Conservation (phyloP, 2,888 invertebrate genomes). For the Caenorhabditis sp. region DNA sequence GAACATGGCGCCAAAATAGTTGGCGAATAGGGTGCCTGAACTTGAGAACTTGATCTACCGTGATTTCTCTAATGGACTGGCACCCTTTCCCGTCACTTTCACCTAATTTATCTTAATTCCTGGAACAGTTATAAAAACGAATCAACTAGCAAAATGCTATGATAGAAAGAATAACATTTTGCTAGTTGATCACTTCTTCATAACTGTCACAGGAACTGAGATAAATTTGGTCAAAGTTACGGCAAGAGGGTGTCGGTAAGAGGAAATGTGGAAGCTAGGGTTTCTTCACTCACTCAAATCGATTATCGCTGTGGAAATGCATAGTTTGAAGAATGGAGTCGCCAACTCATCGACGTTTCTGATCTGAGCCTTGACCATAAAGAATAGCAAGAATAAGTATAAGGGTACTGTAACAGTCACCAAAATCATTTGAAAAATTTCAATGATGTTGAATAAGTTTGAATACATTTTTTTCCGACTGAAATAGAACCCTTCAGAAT, state of each 20-base stretch:
- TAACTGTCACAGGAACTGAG: too few relatives aligned
- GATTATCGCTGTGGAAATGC: slow-evolving; percentile 13
- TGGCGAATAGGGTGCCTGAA: slow-evolving; percentile 51
- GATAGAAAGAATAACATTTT: too few relatives aligned
- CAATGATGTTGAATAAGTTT: neutral
- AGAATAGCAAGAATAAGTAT: slow-evolving; percentile 14
- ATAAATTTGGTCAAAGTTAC: too few relatives aligned
- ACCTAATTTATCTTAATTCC: too few relatives aligned
- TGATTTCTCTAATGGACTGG: neutral
- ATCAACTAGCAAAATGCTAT: too few relatives aligned
- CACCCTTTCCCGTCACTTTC: too few relatives aligned
- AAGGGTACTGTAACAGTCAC: slow-evolving; percentile 22
- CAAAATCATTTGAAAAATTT: slow-evolving; percentile 16
- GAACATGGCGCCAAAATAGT: slow-evolving; percentile 60
- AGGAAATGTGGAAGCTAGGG: too few relatives aligned
- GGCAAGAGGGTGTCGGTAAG: too few relatives aligned
- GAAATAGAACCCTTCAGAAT: neutral
- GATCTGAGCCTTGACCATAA: slow-evolving; percentile 17
- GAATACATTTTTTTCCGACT: neutral
- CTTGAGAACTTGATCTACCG: neutral
- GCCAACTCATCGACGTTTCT: slow-evolving; percentile 18
- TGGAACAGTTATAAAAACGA: too few relatives aligned
- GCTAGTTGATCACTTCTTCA: too few relatives aligned
- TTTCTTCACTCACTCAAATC: slow-evolving; percentile 35
- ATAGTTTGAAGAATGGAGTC: slow-evolving; percentile 30